Conservation (phyloP, 2,888 invertebrate genomes). For the Nebria salina region DNA sequence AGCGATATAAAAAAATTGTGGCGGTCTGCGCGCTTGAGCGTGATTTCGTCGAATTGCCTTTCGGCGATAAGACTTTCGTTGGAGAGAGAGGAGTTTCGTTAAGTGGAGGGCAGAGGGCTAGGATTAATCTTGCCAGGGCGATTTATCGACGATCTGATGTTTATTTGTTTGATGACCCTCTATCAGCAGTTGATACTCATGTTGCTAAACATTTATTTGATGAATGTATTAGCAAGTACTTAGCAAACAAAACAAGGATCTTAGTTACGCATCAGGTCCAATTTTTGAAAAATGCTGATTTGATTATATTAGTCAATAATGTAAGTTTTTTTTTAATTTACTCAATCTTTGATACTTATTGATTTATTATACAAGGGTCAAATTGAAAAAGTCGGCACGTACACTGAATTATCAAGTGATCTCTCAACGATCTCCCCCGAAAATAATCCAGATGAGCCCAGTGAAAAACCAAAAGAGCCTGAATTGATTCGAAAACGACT, state of each 20-base stretch:
- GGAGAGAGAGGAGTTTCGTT: conserved; percentile 81
- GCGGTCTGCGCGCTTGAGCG: conserved; percentile 71
- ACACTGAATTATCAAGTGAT: conserved; percentile 67
- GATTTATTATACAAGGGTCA: conserved; percentile 64
- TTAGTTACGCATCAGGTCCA: conserved; percentile 88
- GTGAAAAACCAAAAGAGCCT: conserved; percentile 54
- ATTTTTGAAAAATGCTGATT: conserved; percentile 73
- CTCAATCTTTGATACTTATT: not conserved
- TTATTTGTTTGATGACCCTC: conserved; percentile 82
- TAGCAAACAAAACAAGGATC: conserved; percentile 73
- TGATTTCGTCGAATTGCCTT: conserved; percentile 76
- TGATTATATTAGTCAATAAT: conserved; percentile 72
- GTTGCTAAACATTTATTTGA: conserved; percentile 81
- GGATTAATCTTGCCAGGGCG: conserved; percentile 80
- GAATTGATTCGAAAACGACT: conserved; percentile 52
- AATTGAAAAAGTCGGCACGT: conserved; percentile 69
- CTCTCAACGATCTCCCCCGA: conserved; percentile 54
- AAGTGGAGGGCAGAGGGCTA: conserved; percentile 83
- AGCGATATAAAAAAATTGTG: conserved; percentile 64
- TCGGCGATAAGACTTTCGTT: conserved; percentile 78
- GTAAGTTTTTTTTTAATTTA: conserved; percentile 62
- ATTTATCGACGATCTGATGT: conserved; percentile 81
- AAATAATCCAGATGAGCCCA: conserved; percentile 53
- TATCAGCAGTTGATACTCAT: conserved; percentile 81
- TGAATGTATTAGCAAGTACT: conserved; percentile 70